phyloP scores from a whole-genome alignment of 2,888 invertebrate species.

The Mesochorus sp. region DNA sequence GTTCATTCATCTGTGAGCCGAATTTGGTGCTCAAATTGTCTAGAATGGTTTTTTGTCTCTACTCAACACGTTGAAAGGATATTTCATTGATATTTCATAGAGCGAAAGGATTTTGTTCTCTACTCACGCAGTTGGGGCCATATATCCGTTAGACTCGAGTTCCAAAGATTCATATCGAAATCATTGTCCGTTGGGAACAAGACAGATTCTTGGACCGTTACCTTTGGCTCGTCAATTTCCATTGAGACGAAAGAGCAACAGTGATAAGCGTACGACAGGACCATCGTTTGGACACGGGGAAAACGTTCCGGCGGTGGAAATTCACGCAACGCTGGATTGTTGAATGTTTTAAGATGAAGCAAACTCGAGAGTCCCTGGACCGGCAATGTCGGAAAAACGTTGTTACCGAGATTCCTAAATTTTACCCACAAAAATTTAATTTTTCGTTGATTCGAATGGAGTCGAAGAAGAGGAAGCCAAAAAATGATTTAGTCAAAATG shows the following conservation, averaged over 20 bases:
- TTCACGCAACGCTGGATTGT: constrained; percentile 93
- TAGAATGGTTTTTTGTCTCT: constrained; percentile 74
- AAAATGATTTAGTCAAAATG: not conserved
- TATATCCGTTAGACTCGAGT: constrained; percentile 89
- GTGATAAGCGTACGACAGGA: constrained; percentile 97
- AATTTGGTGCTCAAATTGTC: constrained; percentile 90
- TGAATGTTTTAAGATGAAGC: constrained; percentile 94
- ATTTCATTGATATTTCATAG: too few relatives aligned
- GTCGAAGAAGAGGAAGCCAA: too few relatives aligned
- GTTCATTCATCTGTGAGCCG: constrained; percentile 87
- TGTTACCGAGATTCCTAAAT: constrained; percentile 94
- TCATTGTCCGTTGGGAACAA: constrained; percentile 88
- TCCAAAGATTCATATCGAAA: constrained; percentile 91
- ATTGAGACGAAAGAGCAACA: constrained; percentile 94
- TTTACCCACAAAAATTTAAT: too few relatives aligned
- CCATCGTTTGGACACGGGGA: constrained; percentile 92
- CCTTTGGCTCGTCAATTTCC: constrained; percentile 68
- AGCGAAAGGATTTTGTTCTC: too few relatives aligned
- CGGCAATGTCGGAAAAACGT: constrained; percentile 92
- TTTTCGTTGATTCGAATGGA: too few relatives aligned
- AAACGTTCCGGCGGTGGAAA: constrained; percentile 94
- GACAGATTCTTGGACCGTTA: constrained; percentile 86
- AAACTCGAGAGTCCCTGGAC: constrained; percentile 91
- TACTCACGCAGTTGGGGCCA: constrained; percentile 92
- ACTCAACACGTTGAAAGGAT: not conserved